Conservation (phyloP, 2,113 vertebrate genomes). For the Pungitius pungitius region DNA sequence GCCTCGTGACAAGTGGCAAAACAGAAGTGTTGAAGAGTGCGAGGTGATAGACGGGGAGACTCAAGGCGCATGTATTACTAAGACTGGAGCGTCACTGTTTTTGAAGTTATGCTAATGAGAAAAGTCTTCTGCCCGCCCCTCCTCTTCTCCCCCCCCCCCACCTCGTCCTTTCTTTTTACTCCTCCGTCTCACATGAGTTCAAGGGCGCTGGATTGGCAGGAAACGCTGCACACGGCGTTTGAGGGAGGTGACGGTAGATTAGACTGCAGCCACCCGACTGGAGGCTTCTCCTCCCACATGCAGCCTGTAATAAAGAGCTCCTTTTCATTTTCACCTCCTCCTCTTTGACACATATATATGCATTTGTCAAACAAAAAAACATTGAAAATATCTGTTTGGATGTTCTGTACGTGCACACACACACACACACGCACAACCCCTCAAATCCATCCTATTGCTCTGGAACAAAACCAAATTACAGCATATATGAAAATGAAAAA, state of each 20-base stretch:
- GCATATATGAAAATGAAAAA: not conserved
- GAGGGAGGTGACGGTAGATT: slow-evolving; percentile 59
- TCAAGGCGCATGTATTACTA: slow-evolving; percentile 66
- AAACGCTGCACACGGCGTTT: slow-evolving; percentile 35
- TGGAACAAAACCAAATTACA: not conserved
- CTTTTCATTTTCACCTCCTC: slow-evolving; percentile 26
- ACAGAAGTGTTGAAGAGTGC: slow-evolving; percentile 31
- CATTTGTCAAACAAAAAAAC: not conserved
- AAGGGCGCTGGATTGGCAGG: slow-evolving; percentile 39
- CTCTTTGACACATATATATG: slow-evolving; percentile 20
- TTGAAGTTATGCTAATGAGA: slow-evolving; percentile 72
- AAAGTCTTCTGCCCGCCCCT: slow-evolving; percentile 41
- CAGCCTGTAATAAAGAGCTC: slow-evolving; percentile 41
- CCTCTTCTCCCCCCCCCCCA: slow-evolving; percentile 11
- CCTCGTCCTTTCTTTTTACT: slow-evolving; percentile 1
- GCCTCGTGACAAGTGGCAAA: slow-evolving; percentile 57
- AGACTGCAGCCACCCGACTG: slow-evolving; percentile 44
- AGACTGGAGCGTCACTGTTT: slow-evolving; percentile 46
- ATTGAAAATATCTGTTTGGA: not conserved
- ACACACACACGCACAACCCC: not conserved
- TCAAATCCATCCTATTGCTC: not conserved
- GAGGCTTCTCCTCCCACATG: slow-evolving; percentile 44
- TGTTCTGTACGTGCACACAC: not conserved
- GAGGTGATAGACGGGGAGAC: slow-evolving; percentile 56
- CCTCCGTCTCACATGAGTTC: slow-evolving; percentile 31